These are phyloP conservation scores for Sinocyclocheilus anophthalmus DNA, from an alignment of 2,113 vertebrate species.

Conservation along the genomic window DNA sequence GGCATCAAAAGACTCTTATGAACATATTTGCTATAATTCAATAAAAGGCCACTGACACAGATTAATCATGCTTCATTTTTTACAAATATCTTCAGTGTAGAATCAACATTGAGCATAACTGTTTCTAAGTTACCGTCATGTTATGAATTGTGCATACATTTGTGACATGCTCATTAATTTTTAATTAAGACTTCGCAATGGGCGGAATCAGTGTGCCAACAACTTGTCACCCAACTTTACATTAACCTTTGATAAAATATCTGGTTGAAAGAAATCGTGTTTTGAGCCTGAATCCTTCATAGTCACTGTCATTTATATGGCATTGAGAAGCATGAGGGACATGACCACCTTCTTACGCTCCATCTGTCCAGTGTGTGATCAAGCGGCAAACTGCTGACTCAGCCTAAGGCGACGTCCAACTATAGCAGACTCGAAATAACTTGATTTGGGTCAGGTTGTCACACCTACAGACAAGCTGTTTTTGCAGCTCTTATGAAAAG, in stretches of 20 bases:
- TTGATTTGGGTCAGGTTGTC: neutral
- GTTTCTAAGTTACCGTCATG: no score
- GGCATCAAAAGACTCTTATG: neutral
- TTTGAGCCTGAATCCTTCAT: neutral
- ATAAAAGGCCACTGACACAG: no score
- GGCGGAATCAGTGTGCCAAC: neutral
- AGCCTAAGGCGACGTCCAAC: neutral
- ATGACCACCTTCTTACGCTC: neutral
- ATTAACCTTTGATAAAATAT: neutral
- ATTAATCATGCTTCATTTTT: no score
- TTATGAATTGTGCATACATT: neutral
- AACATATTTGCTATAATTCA: no score
- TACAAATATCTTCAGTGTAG: neutral
- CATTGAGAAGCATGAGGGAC: neutral
- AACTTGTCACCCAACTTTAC: neutral
- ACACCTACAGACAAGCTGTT: neutral
- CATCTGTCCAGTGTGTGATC: neutral
- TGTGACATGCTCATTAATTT: neutral
- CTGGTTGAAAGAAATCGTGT: neutral
- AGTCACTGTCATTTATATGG: neutral
- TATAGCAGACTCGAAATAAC: neutral
- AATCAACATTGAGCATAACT: neutral
- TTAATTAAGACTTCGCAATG: neutral
- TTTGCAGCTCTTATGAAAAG: neutral
- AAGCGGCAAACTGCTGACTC: neutral